Conservation (phyloP, 2,113 vertebrate genomes). For the Pardalotus punctatus region DNA sequence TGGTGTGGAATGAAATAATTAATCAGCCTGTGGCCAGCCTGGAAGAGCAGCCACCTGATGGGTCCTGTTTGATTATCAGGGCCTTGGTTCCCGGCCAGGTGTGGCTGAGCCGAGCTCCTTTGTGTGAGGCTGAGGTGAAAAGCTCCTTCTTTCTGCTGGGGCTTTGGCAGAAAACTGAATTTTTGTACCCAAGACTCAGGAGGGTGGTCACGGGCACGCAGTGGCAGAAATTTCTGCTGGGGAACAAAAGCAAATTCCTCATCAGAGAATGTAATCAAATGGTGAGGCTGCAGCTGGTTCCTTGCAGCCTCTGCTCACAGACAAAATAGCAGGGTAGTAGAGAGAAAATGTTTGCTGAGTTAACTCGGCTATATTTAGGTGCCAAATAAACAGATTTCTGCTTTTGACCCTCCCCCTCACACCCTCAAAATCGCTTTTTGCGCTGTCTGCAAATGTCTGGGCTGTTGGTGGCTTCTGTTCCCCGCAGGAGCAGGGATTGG, state of each 20-base stretch:
- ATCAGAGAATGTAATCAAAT: slow-evolving; percentile 13
- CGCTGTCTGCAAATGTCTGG: neutral
- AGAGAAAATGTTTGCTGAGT: slow-evolving; percentile 40
- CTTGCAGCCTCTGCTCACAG: slow-evolving; percentile 20
- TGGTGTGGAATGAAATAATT: neutral
- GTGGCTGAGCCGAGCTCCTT: neutral
- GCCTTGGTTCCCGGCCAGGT: neutral
- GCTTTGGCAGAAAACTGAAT: neutral
- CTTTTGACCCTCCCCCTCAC: slow-evolving; percentile 33
- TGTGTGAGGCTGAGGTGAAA: neutral
- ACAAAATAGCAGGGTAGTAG: slow-evolving; percentile 16
- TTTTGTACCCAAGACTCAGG: neutral
- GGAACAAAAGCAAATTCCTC: neutral
- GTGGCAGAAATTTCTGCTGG: neutral
- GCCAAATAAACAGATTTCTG: slow-evolving; percentile 37
- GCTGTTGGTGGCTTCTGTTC: neutral
- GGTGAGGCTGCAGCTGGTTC: slow-evolving; percentile 42
- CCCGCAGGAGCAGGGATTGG: neutral
- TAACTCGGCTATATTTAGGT: slow-evolving; percentile 40
- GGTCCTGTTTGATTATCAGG: neutral
- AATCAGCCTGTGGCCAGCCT: neutral
- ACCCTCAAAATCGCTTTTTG: neutral
- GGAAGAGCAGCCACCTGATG: neutral
- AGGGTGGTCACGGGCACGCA: neutral
- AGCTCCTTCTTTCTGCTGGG: neutral